Evolutionary conservation across 2,797 vertebrate genomes (phyloP).

Genomic region (Mastacembelus armatus): DNA sequence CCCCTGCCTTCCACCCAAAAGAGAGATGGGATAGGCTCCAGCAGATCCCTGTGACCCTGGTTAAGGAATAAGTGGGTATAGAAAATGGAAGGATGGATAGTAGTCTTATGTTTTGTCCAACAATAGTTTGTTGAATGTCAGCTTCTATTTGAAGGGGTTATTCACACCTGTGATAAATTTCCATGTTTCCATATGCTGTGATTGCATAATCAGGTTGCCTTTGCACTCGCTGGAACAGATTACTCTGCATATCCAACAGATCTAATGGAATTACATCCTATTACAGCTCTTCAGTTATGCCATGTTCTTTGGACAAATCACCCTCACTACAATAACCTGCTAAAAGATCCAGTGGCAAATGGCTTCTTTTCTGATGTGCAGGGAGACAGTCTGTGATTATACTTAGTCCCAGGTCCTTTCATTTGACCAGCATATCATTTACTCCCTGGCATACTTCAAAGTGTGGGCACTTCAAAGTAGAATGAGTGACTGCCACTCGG

Average conservation of each 20-base stretch:
- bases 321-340: conserved; percentile 57
- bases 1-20: too few species aligned
- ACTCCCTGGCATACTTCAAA: conserved; percentile 77
- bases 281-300: conserved; percentile 72
- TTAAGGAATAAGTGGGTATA: too few species aligned
- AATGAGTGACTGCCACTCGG: conserved; percentile 79
- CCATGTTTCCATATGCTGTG: conserved; percentile 28
- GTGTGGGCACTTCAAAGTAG: conserved; percentile 80
- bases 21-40: too few species aligned
- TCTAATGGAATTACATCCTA: conserved; percentile 68
- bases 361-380: conserved; percentile 73
- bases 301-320: conserved; percentile 67
- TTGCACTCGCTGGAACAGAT: conserved; percentile 7
- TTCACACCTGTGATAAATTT: conserved; percentile 27
- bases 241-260: conserved; percentile 57
- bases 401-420: conserved; percentile 73
- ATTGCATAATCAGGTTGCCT: conserved; percentile 33
- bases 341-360: conserved; percentile 68
- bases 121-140: conserved; percentile 15
- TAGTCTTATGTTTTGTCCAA: too few species aligned
- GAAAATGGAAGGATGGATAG: too few species aligned
- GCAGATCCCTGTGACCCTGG: too few species aligned
- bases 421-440: conserved; percentile 81
- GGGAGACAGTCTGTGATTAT: conserved; percentile 77
- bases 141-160: conserved; percentile 22